Evolutionary conservation across 2,113 vertebrate genomes (phyloP).

Genomic region (Tachysurus vachellii): DNA sequence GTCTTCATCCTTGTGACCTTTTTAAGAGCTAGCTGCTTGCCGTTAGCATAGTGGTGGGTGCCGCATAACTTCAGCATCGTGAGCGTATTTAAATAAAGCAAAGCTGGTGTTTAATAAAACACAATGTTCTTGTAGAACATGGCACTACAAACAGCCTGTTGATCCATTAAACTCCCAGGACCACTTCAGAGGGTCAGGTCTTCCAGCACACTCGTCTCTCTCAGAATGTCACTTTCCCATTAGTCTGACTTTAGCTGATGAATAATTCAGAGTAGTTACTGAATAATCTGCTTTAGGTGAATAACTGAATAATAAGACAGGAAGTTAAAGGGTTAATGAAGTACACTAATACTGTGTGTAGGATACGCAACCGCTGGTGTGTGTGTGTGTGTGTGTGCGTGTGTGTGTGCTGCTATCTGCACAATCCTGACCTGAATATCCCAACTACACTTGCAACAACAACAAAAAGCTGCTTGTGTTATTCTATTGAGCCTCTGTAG

Average conservation of each 20-base stretch:
- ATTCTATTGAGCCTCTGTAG: constrained; percentile 62
- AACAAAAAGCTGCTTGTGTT: constrained; percentile 35
- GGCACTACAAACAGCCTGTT: neutral
- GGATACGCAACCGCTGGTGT: neutral
- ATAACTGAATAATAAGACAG: neutral
- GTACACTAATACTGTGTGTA: neutral
- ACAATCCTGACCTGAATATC: neutral
- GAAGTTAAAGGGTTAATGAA: neutral
- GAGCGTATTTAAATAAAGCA: neutral
- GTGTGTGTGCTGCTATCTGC: neutral
- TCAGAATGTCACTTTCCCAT: neutral
- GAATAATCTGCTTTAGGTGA: constrained; percentile 1
- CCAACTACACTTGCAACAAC: neutral
- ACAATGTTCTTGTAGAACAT: neutral
- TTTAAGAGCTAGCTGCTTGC: neutral
- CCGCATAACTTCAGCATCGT: neutral
- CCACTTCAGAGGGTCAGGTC: neutral
- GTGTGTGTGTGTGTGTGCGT: too few species aligned
- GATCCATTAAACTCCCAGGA: constrained; percentile 10
- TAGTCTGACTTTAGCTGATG: neutral
- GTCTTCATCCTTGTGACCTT: neutral
- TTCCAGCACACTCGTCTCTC: neutral
- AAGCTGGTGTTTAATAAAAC: neutral
- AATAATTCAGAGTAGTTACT: constrained; percentile 4
- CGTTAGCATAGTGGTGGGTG: neutral